phyloP scores from a whole-genome alignment of 1,140 invertebrate genomes.

The Drosophila asahinai region DNA sequence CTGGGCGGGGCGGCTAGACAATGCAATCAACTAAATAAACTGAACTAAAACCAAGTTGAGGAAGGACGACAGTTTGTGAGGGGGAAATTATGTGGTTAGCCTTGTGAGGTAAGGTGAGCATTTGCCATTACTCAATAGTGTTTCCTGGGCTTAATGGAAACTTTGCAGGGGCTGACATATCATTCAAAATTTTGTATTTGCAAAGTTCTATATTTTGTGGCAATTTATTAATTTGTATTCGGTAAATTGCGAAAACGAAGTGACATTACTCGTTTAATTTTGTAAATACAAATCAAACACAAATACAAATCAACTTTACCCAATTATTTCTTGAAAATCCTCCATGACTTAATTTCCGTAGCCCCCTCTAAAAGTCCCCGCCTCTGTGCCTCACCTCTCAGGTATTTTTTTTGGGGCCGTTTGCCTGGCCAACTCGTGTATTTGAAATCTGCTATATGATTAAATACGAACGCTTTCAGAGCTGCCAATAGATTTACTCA shows the following conservation, averaged over 20 bases:
- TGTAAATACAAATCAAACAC: too few relatives aligned
- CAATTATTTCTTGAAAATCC: not conserved
- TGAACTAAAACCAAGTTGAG: slow-evolving; percentile 6
- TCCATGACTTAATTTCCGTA: not conserved
- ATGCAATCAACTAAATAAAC: slow-evolving; percentile 44
- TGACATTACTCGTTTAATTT: too few relatives aligned
- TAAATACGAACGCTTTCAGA: slow-evolving; percentile 32
- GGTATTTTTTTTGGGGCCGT: slow-evolving; percentile 26
- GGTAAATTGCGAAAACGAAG: too few relatives aligned
- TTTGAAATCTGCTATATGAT: slow-evolving; percentile 19
- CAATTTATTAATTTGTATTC: too few relatives aligned
- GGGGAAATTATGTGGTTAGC: slow-evolving; percentile 12
- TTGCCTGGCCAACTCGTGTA: slow-evolving; percentile 5
- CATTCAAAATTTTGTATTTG: too few relatives aligned
- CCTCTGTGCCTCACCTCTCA: slow-evolving; percentile 19
- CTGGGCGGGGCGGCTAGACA: slow-evolving; percentile 27
- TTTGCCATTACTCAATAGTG: slow-evolving; percentile 1
- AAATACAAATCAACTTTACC: too few relatives aligned
- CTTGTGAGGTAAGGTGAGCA: slow-evolving; percentile 5
- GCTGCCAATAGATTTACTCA: slow-evolving; percentile 33
- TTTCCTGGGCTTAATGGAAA: not conserved
- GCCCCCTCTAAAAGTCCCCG: not conserved
- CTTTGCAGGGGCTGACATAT: too few relatives aligned
- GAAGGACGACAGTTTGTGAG: not conserved
- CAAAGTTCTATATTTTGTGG: too few relatives aligned